Conservation (phyloP, 2,888 invertebrate species). For the Harpalus rufipes region DNA sequence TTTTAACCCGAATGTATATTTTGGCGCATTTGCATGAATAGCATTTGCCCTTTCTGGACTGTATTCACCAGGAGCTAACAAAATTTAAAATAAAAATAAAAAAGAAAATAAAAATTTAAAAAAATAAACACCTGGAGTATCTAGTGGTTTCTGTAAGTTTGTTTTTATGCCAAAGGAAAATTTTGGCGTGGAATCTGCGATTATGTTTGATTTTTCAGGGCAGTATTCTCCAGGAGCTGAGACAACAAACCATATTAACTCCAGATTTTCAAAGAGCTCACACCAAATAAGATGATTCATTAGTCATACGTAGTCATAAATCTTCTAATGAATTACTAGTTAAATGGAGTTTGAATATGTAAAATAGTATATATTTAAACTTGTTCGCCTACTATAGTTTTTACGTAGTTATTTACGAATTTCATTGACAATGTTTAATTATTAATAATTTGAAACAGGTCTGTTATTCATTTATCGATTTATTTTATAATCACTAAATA, state of each 20-base stretch:
- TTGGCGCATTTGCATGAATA: constrained; percentile 82
- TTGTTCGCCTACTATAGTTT: constrained; percentile 13
- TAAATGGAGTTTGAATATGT: constrained; percentile 18
- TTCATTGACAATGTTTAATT: neutral
- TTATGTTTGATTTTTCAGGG: constrained; percentile 83
- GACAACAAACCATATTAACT: constrained; percentile 24
- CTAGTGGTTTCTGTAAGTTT: constrained; percentile 80
- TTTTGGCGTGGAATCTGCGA: constrained; percentile 80
- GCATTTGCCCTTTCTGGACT: constrained; percentile 86
- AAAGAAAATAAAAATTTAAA: constrained; percentile 32
- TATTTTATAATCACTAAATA: neutral
- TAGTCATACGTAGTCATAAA: neutral
- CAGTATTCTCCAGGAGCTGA: constrained; percentile 92
- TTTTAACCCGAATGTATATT: constrained; percentile 86
- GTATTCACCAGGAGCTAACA: constrained; percentile 87
- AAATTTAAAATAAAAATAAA: constrained; percentile 36
- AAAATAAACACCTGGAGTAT: constrained; percentile 80
- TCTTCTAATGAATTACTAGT: constrained; percentile 8
- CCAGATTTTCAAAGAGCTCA: neutral
- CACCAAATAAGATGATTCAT: constrained; percentile 20
- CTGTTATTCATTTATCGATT: neutral
- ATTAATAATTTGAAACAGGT: neutral
- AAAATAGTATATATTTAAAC: constrained; percentile 15
- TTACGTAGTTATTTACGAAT: neutral
- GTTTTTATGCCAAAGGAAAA: constrained; percentile 86